A percentile compares a stretch with the other conserved stretches of the same genome.
phyloP scores from a whole-genome alignment of 2,113 vertebrate species.

The Ictalurus furcatus region DNA sequence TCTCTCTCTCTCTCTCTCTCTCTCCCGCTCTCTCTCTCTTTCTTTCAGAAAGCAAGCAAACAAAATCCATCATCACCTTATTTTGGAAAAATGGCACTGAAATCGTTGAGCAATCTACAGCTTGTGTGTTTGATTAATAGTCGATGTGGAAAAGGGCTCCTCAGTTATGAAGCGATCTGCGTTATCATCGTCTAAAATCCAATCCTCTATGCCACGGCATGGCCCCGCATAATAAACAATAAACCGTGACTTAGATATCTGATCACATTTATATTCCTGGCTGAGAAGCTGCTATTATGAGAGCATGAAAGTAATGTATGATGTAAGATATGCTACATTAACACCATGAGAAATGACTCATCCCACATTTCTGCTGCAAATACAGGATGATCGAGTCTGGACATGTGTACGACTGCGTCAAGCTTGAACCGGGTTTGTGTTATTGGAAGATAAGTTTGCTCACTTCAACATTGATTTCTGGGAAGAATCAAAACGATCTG shows the following conservation, averaged over 20 bases:
- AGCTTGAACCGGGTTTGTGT: no score
- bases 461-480: neutral
- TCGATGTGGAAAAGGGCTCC: neutral
- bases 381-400: neutral
- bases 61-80: constrained; percentile 29
- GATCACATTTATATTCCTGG: neutral
- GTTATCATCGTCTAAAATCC: constrained; percentile 13
- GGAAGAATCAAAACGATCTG: neutral
- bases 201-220: neutral
- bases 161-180: constrained; percentile 11
- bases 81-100: constrained; percentile 12
- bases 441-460: neutral
- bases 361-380: neutral
- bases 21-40: neutral
- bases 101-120: neutral
- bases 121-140: constrained; percentile 27
- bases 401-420: no score
- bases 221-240: constrained; percentile 16
- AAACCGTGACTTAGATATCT: constrained; percentile 23
- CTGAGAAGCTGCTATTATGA: neutral
- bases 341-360: neutral
- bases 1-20: neutral
- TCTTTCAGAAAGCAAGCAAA: neutral
- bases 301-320: neutral
- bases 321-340: neutral